A percentile compares a stretch with the other conserved stretches of the same genome.
These are phyloP conservation scores for Xestia xanthographa DNA, from an alignment of 2,888 invertebrate genomes.

Conservation along the genomic window DNA sequence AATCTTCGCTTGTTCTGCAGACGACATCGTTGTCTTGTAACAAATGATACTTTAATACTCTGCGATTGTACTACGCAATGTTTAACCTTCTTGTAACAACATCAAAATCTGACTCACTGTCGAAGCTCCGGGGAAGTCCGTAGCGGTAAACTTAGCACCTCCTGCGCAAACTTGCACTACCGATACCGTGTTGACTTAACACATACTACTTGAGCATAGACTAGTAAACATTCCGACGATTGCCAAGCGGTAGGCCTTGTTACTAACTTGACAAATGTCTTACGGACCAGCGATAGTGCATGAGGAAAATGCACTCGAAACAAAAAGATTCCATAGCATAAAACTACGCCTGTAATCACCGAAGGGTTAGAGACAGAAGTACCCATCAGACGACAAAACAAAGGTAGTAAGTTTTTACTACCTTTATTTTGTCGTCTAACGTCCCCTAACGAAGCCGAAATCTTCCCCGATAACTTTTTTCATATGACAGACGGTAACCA, in stretches of 20 bases:
- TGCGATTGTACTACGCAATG: not conserved
- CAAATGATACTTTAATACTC: no score
- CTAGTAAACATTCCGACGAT: not conserved
- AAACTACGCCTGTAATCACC: no score
- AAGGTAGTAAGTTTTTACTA: no score
- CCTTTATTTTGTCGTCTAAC: no score
- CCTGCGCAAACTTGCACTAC: not conserved
- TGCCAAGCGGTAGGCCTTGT: not conserved
- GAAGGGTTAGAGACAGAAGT: no score
- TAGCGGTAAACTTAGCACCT: not conserved
- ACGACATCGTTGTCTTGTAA: not conserved
- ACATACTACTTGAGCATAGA: not conserved
- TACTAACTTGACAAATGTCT: not conserved
- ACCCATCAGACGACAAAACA: no score
- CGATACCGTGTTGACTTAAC: not conserved
- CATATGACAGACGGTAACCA: no score
- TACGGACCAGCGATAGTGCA: not conserved
- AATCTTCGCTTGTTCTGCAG: no score
- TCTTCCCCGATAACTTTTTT: no score
- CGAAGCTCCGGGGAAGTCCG: constrained; percentile 11
- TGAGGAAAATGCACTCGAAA: not conserved
- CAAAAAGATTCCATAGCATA: no score
- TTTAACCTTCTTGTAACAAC: not conserved
- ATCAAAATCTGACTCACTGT: constrained; percentile 3
- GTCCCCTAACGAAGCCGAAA: no score